These are phyloP conservation scores for Halisarca cf. caerulea DNA, from an alignment of 37 sponge, comb jelly and placozoan species.

Conservation along the genomic window DNA sequence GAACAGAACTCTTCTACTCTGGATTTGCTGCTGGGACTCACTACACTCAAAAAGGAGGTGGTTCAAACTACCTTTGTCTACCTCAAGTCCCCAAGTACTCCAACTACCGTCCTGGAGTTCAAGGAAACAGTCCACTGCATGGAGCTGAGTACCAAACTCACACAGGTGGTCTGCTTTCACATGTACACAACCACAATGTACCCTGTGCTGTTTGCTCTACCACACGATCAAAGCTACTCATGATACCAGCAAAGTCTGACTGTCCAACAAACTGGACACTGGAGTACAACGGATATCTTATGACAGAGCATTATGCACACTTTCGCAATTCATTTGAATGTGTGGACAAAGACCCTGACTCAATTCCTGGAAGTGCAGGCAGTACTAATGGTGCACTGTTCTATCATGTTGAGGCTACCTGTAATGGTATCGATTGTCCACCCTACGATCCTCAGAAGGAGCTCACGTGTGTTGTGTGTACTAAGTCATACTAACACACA, in stretches of 20 bases:
- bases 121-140: conserved; percentile 17
- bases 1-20: conserved; percentile 37
- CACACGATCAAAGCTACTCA: conserved; percentile 21
- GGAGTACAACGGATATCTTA: conserved; percentile 65
- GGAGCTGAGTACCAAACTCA: neutral
- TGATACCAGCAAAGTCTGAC: conserved; percentile 48
- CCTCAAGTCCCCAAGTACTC: conserved; percentile 28
- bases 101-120: conserved; percentile 13
- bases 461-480: conserved; percentile 64
- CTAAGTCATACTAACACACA: no score
- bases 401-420: conserved; percentile 45
- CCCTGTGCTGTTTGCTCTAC: conserved; percentile 45
- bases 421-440: conserved; percentile 48
- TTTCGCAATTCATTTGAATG: conserved; percentile 38
- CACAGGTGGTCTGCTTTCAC: neutral
- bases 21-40: conserved; percentile 1
- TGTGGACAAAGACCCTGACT: conserved; percentile 54
- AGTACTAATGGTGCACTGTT: conserved; percentile 31
- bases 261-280: conserved; percentile 47
- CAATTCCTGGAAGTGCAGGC: conserved; percentile 30
- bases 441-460: conserved; percentile 55
- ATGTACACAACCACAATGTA: conserved; percentile 16
- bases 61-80: conserved; percentile 55
- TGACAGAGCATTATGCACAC: conserved; percentile 17
- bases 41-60: conserved; percentile 39